Conservation (phyloP, 2,888 invertebrate species). For the Fragum sueziense region DNA sequence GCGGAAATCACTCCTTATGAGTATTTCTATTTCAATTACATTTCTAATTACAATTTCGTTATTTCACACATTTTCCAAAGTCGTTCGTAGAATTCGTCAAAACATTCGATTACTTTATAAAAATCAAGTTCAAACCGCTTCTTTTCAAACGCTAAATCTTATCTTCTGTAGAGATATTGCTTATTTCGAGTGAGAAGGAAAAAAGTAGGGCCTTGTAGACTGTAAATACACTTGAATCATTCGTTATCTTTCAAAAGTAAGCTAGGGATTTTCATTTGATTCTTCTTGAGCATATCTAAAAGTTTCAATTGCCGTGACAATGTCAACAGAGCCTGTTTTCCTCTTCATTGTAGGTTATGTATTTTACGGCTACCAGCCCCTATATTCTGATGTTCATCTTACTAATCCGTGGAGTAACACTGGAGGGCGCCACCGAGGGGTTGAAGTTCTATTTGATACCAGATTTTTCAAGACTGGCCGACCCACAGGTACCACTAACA, state of each 20-base stretch:
- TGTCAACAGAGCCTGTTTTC: not conserved
- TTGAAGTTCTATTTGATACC: constrained; percentile 79
- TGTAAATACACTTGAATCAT: no score
- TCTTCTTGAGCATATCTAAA: no score
- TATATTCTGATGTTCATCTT: constrained; percentile 79
- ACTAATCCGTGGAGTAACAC: constrained; percentile 79
- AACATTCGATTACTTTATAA: no score
- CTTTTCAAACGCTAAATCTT: no score
- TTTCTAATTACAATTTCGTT: not conserved
- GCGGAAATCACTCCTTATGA: constrained; percentile 52
- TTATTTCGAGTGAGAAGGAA: no score
- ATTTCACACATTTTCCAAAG: no score
- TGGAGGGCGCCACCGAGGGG: constrained; percentile 77
- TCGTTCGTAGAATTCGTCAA: no score
- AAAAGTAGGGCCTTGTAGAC: no score
- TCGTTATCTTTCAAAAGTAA: no score
- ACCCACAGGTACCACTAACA: constrained; percentile 39
- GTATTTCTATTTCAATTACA: constrained; percentile 36
- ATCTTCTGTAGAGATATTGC: no score
- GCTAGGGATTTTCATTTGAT: no score
- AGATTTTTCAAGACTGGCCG: constrained; percentile 65
- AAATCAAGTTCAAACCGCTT: no score
- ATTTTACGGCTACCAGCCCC: constrained; percentile 80
- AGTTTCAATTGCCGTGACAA: not conserved
- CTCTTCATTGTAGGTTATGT: constrained; percentile 78